Base-by-base conservation (phyloP, 2,888 invertebrate genomes). In the Eucera pruinosa region DNA sequence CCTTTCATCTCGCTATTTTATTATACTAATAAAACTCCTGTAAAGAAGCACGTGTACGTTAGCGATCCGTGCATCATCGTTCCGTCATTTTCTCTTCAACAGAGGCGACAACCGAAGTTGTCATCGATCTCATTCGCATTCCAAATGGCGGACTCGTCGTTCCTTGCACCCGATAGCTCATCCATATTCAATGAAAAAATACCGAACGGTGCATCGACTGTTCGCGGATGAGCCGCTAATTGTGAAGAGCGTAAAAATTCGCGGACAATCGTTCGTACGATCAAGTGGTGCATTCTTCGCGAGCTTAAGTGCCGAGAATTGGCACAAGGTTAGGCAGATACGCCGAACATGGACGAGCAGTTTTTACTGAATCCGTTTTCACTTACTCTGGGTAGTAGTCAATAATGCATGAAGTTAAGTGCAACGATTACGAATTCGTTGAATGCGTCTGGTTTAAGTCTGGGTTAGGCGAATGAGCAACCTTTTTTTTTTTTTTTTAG, bases 321-420 rank as follows among this genome's bases (percentile, higher is more conserved):
- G 80, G 87, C 85, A 81, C 89, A 87, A 89, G 88, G 88, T 87
- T 85, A 82, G 71, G 58, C 78, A 76, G 74, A 73, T 62, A 50
- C 60, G 70, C 50, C 68, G 47, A 71, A 65, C 47, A 48, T 61
- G 52, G 52, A 36, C 81, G 15, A 62, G 48, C 7, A 30, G 60
- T 52, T 76, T 69, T 78, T 71, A 13, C 30, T 25, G 41, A 45
- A 23, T 20, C 20, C 18, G 23, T 67, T 67, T 69, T 67, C 65
- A 41, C 50, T 48, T 11, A 0, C 9, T 11, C 15, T 25, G 33
- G 18, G 13, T 27, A 13, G 33, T 33, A n/a, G 58, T 54, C 58
- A 47, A 65, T 75, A 75, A 75, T 75, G 45, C 47, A 75, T 54
- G 58, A 23, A 47, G 33, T 36, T 52, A 45, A 30, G 18, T 20